Base-by-base conservation (phyloP, 2,113 vertebrate genomes). In the Myxocyprinus asiaticus region DNA sequence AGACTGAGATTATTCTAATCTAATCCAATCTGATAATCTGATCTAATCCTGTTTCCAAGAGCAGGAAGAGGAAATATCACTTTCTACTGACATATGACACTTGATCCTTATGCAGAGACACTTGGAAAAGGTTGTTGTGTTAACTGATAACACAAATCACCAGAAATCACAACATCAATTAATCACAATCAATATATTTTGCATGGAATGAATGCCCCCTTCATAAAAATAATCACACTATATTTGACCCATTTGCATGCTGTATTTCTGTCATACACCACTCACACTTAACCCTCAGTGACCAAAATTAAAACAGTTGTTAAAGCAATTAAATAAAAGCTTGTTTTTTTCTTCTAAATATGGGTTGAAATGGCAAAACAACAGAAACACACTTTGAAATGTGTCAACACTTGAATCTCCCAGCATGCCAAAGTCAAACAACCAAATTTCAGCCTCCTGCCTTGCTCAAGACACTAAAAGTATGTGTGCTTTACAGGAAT, bases 41-140 rank as follows among this genome's bases (percentile, higher is more conserved):
- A 76, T 76, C 61, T 65, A 90, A 90, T 89, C 86, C 87, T 62
- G 7, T 84, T 84, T 85, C 72, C 85, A 0, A 65, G 82, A 67
- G 78, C 77, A 8, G 17, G 76, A 85, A 87, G 75, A 83, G 83
- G 84, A 88, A 86, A 82, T 77, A 88, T 66, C 68, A 55, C 48
- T 67, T 58, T 76, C 59, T 67, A 70, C 72, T 79, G 78, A 76
- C 85, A 63, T 66, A 67, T 82, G 83, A 77, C 77, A 83, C 82
- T 73, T 17, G 47, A 72, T 73, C 76, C 81, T 67, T 71, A 67
- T 43, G 62, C 42, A 6, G 15, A 55, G 84, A 64, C 55, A 7
- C 33, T 55, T 1, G 6, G 33, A 67, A 56, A 53, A 55, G 22
- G 63, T 70, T 62, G 50, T 14, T 22, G 43, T 70, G 75, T 82